Base-by-base conservation (phyloP, 1,140 invertebrate genomes). In the Sarcophaga peregrina region DNA sequence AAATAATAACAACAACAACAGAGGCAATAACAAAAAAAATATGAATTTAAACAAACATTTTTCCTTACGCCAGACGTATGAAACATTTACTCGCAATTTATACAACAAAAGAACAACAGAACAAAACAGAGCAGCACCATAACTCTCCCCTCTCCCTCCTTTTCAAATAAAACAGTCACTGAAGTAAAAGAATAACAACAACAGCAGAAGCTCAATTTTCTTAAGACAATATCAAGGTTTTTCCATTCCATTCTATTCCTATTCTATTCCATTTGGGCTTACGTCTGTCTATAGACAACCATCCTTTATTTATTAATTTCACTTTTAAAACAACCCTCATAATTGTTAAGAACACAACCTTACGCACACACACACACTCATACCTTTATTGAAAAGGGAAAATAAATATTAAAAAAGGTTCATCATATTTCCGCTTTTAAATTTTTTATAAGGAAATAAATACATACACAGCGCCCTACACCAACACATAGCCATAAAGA, bases 11-110 rank as follows among this genome's bases (percentile, higher is more conserved):
- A 47, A 47, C 1, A 47, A 72, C n/a, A 75, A 47, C 45, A 47
- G 15, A 6, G 8, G n/a, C 13, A 47, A 47, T 15, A n/a, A 75
- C 45, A 75, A 72, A 47, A 37, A 75, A 5, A 13, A 11, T 15
- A 15, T 47, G 17, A 47, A 75, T 46, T n/a, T 20, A 72, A 72
- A 72, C 37, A 46, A 47, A 20, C 45, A 75, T 75, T 75, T 72
- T 46, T 75, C 45, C 46, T 45, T 75, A 46, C 45, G 47, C 62
- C 62, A 17, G 20, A n/a, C 46, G 46, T 46, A 15, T 45, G 46
- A 75, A n/a, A 45, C 46, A 75, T 75, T 75, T 75, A 75, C 37
- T 75, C 11, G 46, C 73, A 75, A 75, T 75, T 75, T 75, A 75
- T 6, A 15, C 46, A 46, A 75, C 73, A 75, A 75, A 75, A 75